Evolutionary conservation across 2,888 invertebrate species (phyloP).

Genomic region (Spodoptera picta): DNA sequence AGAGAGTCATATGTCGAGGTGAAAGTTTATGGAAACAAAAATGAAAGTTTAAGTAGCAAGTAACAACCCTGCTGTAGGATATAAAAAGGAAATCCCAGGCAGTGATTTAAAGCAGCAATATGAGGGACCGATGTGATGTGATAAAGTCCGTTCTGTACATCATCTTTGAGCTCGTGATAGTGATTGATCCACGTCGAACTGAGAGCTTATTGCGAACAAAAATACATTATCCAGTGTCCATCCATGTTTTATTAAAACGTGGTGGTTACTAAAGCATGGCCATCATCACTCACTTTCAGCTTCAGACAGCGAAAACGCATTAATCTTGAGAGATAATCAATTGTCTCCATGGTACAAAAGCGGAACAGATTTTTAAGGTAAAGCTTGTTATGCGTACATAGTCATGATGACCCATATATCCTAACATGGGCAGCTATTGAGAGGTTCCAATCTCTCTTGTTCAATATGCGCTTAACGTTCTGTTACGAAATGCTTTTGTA

Average conservation of each 20-base stretch:
- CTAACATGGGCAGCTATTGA: constrained; percentile 20
- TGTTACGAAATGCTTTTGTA: constrained; percentile 11
- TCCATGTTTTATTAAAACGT: constrained; percentile 28
- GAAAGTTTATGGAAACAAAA: constrained; percentile 5
- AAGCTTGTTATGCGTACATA: constrained; percentile 9
- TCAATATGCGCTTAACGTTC: constrained; percentile 4
- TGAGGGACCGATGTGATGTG: constrained; percentile 2
- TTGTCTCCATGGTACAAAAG: constrained; percentile 38
- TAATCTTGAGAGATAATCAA: constrained; percentile 53
- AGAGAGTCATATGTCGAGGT: constrained; percentile 1
- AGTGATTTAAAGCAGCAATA: not conserved
- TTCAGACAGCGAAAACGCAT: constrained; percentile 48
- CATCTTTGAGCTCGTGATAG: constrained; percentile 3
- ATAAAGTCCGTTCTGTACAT: constrained; percentile 8
- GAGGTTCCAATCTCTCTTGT: constrained; percentile 12
- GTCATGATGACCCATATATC: constrained; percentile 19
- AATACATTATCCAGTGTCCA: constrained; percentile 24
- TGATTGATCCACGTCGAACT: constrained; percentile 22
- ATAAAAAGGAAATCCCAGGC: constrained; percentile 1
- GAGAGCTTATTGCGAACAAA: constrained; percentile 8
- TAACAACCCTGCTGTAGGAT: not conserved
- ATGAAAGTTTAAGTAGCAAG: not conserved
- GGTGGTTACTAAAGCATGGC: constrained; percentile 25
- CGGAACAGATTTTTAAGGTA: constrained; percentile 27
- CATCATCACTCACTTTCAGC: constrained; percentile 51